Conservation (phyloP, 2,888 invertebrate species). For the Megastigmus dorsalis region DNA sequence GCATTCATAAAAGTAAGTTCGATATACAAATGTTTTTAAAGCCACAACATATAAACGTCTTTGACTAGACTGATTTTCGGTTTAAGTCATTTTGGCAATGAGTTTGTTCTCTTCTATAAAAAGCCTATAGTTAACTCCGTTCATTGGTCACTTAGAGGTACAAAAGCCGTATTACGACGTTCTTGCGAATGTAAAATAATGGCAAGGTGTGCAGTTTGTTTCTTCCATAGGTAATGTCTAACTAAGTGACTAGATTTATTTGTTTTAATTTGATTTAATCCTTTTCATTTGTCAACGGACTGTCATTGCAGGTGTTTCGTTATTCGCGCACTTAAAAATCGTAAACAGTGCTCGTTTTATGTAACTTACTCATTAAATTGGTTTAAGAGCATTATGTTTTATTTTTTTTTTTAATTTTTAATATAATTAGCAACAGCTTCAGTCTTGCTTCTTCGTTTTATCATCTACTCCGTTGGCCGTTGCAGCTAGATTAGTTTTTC, state of each 20-base stretch:
- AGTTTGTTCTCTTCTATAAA: constrained; percentile 43
- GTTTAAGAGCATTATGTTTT: constrained; percentile 34
- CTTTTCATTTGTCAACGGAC: not conserved
- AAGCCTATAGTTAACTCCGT: constrained; percentile 48
- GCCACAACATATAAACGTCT: constrained; percentile 36
- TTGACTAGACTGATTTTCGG: constrained; percentile 41
- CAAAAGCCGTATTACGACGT: constrained; percentile 25
- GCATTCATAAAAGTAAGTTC: constrained; percentile 44
- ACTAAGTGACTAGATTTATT: constrained; percentile 49
- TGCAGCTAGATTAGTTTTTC: constrained; percentile 72
- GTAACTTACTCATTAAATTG: constrained; percentile 28
- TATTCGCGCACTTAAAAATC: constrained; percentile 26
- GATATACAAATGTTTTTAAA: constrained; percentile 36
- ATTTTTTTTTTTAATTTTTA: constrained; percentile 6
- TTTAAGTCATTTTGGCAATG: constrained; percentile 41
- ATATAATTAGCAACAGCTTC: constrained; percentile 60
- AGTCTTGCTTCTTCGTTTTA: constrained; percentile 76
- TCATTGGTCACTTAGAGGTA: constrained; percentile 49
- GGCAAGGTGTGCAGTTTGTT: constrained; percentile 28
- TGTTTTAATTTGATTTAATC: constrained; percentile 22
- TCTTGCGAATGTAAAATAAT: constrained; percentile 39
- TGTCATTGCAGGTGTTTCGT: constrained; percentile 15
- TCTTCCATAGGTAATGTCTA: constrained; percentile 25
- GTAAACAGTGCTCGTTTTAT: constrained; percentile 27
- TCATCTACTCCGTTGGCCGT: constrained; percentile 74